Conservation (phyloP, 2,113 vertebrate species). For the Numida meleagris region DNA sequence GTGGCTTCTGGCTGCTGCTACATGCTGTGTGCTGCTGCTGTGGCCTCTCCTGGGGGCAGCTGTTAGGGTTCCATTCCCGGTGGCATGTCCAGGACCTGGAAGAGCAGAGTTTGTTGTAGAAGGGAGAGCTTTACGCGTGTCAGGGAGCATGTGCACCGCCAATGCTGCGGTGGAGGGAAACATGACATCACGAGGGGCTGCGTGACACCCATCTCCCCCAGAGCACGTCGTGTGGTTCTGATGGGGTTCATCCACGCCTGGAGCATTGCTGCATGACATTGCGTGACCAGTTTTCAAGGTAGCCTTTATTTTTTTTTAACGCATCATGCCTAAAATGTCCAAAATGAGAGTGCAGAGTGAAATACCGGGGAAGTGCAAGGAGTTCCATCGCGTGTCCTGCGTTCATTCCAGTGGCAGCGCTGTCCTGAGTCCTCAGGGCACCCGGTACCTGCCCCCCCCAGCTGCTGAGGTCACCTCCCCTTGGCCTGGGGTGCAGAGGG, state of each 20-base stretch:
- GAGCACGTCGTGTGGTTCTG: accelerated
- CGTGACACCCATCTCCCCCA: not conserved
- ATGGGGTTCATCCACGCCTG: not conserved
- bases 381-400: too few relatives aligned
- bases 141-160: not conserved
- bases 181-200: not conserved
- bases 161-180: not conserved
- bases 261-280: not conserved
- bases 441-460: accelerated
- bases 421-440: accelerated
- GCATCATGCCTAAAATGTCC: not conserved
- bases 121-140: not conserved
- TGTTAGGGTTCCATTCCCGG: not conserved
- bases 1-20: not conserved
- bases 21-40: accelerated
- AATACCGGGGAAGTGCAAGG: not conserved
- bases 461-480: not conserved
- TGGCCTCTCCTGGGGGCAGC: not conserved
- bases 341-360: accelerated
- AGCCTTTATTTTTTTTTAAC: accelerated
- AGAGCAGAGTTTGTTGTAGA: too few relatives aligned
- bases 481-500: not conserved
- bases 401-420: accelerated
- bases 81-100: accelerated
- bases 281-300: not conserved